Conservation (phyloP, 92 coral and sea anemone genomes). For the Anthopleura xanthogrammica region DNA sequence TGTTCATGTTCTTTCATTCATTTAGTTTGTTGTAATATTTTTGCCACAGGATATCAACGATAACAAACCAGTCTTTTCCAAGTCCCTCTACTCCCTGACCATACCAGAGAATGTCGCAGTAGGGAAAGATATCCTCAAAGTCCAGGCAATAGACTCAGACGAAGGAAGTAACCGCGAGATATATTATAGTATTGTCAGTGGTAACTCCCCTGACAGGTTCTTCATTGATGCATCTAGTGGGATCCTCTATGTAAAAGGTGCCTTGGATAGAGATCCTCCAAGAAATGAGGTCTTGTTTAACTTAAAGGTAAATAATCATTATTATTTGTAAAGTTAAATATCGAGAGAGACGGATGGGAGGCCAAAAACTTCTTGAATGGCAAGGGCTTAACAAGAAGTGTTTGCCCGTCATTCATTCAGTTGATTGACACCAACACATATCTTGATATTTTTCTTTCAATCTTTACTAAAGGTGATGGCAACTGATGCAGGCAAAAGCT, state of each 20-base stretch:
- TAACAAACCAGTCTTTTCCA: slow-evolving; percentile 71
- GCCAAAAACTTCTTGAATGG: too few species aligned
- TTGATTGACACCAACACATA: too few species aligned
- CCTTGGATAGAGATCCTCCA: slow-evolving; percentile 89
- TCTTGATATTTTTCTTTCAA: background rate
- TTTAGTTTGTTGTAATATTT: background rate
- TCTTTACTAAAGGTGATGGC: slow-evolving; percentile 66
- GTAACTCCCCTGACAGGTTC: slow-evolving; percentile 75
- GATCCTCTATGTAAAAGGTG: slow-evolving; percentile 61
- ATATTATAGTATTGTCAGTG: slow-evolving; percentile 75
- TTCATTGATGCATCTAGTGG: slow-evolving; percentile 86
- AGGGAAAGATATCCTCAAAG: slow-evolving; percentile 70
- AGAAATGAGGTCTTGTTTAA: slow-evolving; percentile 65
- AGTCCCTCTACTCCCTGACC: slow-evolving; percentile 67
- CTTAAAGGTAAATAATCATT: slow-evolving; percentile 48
- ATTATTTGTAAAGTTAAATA: too few species aligned
- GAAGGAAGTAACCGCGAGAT: slow-evolving; percentile 49
- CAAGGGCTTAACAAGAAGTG: too few species aligned
- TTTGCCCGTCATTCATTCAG: too few species aligned
- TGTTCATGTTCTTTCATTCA: background rate
- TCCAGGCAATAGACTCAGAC: slow-evolving; percentile 74
- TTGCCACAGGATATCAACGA: slow-evolving; percentile 76
- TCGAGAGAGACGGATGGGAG: too few species aligned
- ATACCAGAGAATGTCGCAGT: slow-evolving; percentile 71
- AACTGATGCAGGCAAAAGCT: slow-evolving; percentile 66